Percentiles rank a stretch among this genome's conserved stretches.
Conservation (phyloP, 2,888 invertebrate species). For the Pseudoips prasinana region DNA sequence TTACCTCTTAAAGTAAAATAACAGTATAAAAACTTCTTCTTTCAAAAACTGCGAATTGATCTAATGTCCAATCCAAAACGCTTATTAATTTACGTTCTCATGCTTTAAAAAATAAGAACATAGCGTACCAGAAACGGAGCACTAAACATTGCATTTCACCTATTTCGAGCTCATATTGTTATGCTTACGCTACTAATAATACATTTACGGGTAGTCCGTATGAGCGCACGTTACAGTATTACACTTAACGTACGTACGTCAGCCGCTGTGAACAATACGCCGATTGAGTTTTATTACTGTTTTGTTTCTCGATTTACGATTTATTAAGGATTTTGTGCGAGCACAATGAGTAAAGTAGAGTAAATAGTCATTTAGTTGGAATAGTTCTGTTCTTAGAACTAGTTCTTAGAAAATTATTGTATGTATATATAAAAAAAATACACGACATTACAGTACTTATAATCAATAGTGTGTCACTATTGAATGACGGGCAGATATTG, state of each 20-base stretch:
- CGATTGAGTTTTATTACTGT: conserved; percentile 51
- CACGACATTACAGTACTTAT: no score
- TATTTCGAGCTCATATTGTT: conserved; percentile 51
- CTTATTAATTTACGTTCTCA: no score
- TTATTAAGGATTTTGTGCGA: no score
- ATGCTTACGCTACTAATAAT: conserved; percentile 69
- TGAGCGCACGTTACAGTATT: conserved; percentile 23
- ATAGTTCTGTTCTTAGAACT: no score
- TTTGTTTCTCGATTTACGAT: conserved; percentile 31
- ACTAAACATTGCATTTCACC: conserved; percentile 54
- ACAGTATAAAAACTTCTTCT: conserved; percentile 20
- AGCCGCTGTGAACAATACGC: conserved; percentile 57
- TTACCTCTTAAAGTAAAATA: conserved; percentile 30
- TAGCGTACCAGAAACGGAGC: conserved; percentile 29
- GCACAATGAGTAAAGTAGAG: no score
- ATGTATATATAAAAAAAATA: no score
- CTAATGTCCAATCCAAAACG: no score
- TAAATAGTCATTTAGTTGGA: no score
- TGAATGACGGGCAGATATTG: no score
- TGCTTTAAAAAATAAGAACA: no score
- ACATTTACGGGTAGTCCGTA: conserved; percentile 42
- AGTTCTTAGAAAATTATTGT: no score
- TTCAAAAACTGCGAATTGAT: conserved; percentile 26
- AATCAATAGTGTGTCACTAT: no score
- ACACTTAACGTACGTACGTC: conserved; percentile 24